Evolutionary conservation across 2,113 vertebrate genomes (phyloP).

Genomic region (Mesitornis unicolor): DNA sequence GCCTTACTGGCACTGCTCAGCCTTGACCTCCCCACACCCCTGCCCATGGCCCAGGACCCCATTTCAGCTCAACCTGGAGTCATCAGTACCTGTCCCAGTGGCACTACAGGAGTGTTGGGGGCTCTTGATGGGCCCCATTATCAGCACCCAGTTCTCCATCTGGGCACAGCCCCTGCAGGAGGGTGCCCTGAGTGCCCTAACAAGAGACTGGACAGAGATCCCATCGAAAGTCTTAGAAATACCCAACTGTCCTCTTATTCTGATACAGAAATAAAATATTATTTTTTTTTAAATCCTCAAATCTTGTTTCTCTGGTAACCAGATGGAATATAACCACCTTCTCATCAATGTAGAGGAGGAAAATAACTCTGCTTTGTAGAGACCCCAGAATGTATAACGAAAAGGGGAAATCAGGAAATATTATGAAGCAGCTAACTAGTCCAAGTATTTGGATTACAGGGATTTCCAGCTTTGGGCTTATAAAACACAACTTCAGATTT

Average conservation of each 20-base stretch:
- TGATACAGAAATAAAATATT: neutral
- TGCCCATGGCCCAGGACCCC: neutral
- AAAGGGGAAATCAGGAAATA: neutral
- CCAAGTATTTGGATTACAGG: neutral
- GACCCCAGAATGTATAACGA: neutral
- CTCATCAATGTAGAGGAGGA: neutral
- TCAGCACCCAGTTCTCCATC: neutral
- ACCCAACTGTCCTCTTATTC: neutral
- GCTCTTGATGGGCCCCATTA: neutral
- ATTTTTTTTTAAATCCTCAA: neutral
- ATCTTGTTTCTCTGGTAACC: neutral
- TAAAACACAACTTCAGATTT: neutral
- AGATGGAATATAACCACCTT: neutral
- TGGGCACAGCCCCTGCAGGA: neutral
- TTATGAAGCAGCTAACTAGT: neutral
- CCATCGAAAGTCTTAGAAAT: neutral
- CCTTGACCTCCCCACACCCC: neutral
- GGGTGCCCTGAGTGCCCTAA: neutral
- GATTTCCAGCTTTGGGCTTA: neutral
- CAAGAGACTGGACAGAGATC: neutral
- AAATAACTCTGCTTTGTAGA: neutral
- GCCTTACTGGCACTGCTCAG: neutral
- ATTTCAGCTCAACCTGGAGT: neutral
- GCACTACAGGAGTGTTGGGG: neutral
- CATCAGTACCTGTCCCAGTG: neutral